Evolutionary conservation across 1,140 invertebrate species (phyloP), one percentile per base, ranked within the genome.

Genomic region (Procambarus clarkii): DNA sequence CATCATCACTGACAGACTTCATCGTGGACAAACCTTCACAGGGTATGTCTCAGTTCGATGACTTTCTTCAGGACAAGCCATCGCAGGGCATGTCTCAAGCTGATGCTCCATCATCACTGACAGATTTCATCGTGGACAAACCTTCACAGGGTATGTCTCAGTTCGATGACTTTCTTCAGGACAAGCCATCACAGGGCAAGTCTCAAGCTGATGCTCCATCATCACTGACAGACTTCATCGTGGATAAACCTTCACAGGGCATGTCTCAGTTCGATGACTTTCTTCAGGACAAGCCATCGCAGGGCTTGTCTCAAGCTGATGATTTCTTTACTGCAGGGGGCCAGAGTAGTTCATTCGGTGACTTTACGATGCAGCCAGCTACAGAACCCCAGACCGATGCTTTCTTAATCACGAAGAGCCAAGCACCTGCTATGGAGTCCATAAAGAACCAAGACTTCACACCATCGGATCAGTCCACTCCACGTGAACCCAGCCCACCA

Each of bases 341-440:
- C 9, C 48, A 60, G 2, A 50, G 74, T 7, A 77, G 48, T 46
- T 48, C 64, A 24, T 78, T 79, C n/a, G 64, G 58, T 60, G 76
- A 87, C 21, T 78, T 79, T 24, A 58, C 79, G 71, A 79, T 46
- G 76, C 50, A 83, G 8, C 87, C 87, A 46, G 64, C 34, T 45
- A 89, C 15, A 2, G 87, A 89, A 24, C 24, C 77, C 15, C 64
- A 82, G 2, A 83, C 81, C 45, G 87, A 89, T 5, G 78, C 45
- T 21, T 64, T 74, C n/a, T 78, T 50, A 48, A 21, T 21, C 15
- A 78, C 74, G 13, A 46, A 83, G 46, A 71, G 24, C 24, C 44
- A 82, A 21, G 58, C 87, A 15, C 79, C 79, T 15, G 82, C 46
- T 44, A 48, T 60, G 7, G 83, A 85, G 74, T 54, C 74, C 44